These are phyloP conservation scores for Diachasma alloeum DNA, from an alignment of 1,140 invertebrate genomes.

Conservation along the genomic window DNA sequence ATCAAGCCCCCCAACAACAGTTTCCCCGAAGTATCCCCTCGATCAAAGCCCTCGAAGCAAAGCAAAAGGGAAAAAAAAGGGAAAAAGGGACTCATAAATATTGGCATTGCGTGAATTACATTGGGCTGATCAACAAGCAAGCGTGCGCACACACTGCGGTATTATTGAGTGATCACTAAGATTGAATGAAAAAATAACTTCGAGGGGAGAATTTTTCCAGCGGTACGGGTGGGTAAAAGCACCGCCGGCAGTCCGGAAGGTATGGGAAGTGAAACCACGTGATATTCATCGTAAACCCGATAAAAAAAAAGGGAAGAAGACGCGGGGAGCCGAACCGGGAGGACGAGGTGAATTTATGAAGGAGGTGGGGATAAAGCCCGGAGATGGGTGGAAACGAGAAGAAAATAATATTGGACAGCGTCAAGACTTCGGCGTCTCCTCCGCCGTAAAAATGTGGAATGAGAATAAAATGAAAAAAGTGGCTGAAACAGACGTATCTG, in stretches of 20 bases:
- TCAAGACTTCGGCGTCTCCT: neutral
- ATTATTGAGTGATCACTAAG: constrained; percentile 21
- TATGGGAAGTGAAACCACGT: neutral
- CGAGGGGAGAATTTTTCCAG: neutral
- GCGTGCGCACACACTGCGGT: neutral
- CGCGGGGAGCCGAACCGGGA: neutral
- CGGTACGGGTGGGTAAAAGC: neutral
- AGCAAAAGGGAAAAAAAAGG: too few species aligned
- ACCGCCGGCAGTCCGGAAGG: neutral
- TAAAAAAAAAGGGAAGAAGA: neutral
- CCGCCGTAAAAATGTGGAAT: neutral
- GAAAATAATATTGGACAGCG: neutral
- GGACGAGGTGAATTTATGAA: neutral
- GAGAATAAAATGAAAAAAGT: neutral
- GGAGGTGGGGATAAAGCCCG: neutral
- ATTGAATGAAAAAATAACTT: constrained; percentile 15
- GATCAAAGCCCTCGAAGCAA: neutral
- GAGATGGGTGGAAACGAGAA: neutral
- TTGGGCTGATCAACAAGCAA: neutral
- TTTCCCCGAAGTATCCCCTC: neutral
- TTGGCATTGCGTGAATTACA: neutral
- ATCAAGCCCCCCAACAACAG: neutral
- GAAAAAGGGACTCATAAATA: neutral
- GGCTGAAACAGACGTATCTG: too few species aligned
- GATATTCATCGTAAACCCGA: neutral